Base-by-base conservation (phyloP, 1,140 invertebrate genomes). In the Atta colombica region DNA sequence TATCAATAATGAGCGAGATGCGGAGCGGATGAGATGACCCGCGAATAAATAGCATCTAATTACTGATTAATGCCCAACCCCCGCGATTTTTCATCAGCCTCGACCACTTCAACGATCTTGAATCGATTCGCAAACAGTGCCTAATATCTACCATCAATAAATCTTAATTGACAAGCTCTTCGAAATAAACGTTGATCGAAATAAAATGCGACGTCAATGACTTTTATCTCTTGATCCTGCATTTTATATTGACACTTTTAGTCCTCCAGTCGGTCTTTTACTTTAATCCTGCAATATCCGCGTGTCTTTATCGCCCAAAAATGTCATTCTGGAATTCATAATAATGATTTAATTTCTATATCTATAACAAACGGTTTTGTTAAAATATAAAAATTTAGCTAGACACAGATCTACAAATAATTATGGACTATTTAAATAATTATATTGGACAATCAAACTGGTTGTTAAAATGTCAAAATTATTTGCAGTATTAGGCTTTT, bases 31-130 rank as follows among this genome's bases (percentile, higher is more conserved):
- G 68, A 78, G 68, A n/a, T 60, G 75, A 58, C 49, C 45, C 28
- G 77, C 88, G 89, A 91, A 95, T 94, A 94, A 95, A 95, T 94
- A 92, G 93, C 90, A 91, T 93, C 92, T 95, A 94, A 95, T 95
- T 94, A 95, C 90, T 92, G 89, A 94, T 94, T 94, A 94, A 95
- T 94, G 92, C 77, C 80, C 86, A 45, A 53, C 55, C 87, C 10
- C 63, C 87, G 90, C 86, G 90, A 93, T 92, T 93, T 94, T 93
- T 92, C 92, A 86, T 71, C 65, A 78, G 72, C 39, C 60, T 51
- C 69, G 85, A 75, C 81, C 68, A 77, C 55, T 72, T 86, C 71
- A 39, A 65, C 88, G 63, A 82, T 65, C 65, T 63, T 25, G 49
- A 35, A 51, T 35, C 53, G 78, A 84, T 72, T 77, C 88, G 65